A percentile compares a stretch with the other conserved stretches of the same genome.
These are phyloP conservation scores for Incurvaria masculella DNA, from an alignment of 2,888 invertebrate genomes.

Conservation along the genomic window DNA sequence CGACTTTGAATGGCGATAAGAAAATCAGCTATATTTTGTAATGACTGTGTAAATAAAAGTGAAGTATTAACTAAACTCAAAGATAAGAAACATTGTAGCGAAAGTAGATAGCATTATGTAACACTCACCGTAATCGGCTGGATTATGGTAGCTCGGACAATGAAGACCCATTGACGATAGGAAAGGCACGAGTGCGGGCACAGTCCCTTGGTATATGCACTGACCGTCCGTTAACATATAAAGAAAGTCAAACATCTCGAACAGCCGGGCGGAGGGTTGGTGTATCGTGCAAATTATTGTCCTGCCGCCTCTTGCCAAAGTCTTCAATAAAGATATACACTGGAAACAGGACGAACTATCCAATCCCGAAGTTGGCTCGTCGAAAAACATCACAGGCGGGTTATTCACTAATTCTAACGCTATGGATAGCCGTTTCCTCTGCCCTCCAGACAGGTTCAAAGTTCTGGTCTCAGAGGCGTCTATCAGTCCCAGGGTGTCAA, in stretches of 20 bases:
- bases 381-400: constrained; percentile 97
- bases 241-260: constrained; percentile 94
- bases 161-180: constrained; percentile 79
- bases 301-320: constrained; percentile 80
- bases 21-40: too few species aligned
- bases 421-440: constrained; percentile 86
- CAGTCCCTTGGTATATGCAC: constrained; percentile 88
- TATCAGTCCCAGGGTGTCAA: constrained; percentile 77
- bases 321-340: constrained; percentile 84
- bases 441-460: constrained; percentile 83
- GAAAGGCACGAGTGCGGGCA: constrained; percentile 82
- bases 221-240: constrained; percentile 91
- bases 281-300: constrained; percentile 96
- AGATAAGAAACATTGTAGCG: too few species aligned
- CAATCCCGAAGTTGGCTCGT: constrained; percentile 90
- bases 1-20: too few species aligned
- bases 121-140: constrained; percentile 86
- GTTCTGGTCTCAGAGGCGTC: constrained; percentile 80
- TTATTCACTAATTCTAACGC: constrained; percentile 93
- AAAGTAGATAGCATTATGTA: too few species aligned
- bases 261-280: constrained; percentile 92
- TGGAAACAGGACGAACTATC: constrained; percentile 95
- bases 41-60: too few species aligned
- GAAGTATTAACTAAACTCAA: too few species aligned
- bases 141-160: constrained; percentile 95